phyloP scores from a whole-genome alignment of 37 sponge, comb jelly and placozoan genomes.

The Ephydatia muelleri region DNA sequence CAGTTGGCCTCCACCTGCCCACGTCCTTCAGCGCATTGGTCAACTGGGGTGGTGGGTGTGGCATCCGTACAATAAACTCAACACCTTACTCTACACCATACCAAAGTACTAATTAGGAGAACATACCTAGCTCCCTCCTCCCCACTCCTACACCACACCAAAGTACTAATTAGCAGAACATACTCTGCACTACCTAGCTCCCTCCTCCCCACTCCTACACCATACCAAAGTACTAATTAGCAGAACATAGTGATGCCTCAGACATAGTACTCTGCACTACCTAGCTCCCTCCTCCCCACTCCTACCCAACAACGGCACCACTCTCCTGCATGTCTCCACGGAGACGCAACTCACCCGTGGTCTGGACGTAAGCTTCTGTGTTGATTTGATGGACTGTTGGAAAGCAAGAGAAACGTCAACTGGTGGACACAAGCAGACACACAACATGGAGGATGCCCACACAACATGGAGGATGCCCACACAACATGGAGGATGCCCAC shows the following conservation, averaged over 20 bases:
- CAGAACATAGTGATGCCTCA: no score
- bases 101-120: no score
- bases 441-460: no score
- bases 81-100: background rate
- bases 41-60: constrained; percentile 9
- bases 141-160: background rate
- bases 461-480: no score
- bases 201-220: constrained; percentile 3
- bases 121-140: background rate
- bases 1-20: constrained; percentile 89
- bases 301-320: background rate
- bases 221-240: no score
- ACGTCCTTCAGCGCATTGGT: constrained; percentile 57
- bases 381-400: background rate
- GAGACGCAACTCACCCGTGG: background rate
- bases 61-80: background rate
- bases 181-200: background rate
- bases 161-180: background rate
- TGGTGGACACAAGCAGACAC: no score
- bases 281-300: background rate
- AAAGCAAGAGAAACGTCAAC: background rate
- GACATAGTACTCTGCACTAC: background rate
- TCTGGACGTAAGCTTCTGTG: background rate
- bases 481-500: no score
- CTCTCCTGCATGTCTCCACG: no score